Percentiles rank a stretch among this genome's conserved stretches.
Conservation (phyloP, 2,797 vertebrate genomes). For the Pantherophis alleghaniensis region DNA sequence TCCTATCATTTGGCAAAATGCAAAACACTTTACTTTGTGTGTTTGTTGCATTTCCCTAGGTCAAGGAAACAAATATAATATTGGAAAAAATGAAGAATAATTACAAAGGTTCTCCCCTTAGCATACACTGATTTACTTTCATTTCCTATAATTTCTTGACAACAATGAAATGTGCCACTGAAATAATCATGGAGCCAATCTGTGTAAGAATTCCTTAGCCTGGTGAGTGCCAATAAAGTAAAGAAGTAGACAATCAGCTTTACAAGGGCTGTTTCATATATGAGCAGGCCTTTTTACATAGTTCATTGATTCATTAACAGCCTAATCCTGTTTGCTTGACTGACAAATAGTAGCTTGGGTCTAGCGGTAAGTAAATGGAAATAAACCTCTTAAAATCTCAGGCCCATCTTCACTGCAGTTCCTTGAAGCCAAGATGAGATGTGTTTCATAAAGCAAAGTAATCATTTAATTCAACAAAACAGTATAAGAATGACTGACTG, state of each 20-base stretch:
- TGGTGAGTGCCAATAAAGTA: not conserved
- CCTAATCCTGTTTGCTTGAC: constrained; percentile 5
- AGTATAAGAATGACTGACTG: constrained; percentile 5
- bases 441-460: not conserved
- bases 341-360: not conserved
- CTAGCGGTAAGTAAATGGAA: not conserved
- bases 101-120: constrained; percentile 5
- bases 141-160: not conserved
- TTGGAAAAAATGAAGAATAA: constrained; percentile 48
- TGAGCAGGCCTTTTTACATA: not conserved
- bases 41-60: constrained; percentile 64
- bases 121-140: not conserved
- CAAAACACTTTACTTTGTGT: constrained; percentile 65
- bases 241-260: not conserved
- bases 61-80: constrained; percentile 37
- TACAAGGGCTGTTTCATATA: not conserved
- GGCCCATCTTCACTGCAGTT: not conserved
- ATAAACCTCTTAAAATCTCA: not conserved
- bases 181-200: constrained; percentile 14
- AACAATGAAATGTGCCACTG: constrained; percentile 13
- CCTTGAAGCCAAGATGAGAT: not conserved
- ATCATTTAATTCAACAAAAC: not conserved
- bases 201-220: constrained; percentile 2
- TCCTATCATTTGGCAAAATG: constrained; percentile 53
- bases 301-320: constrained; percentile 1